Percentiles rank a stretch among this genome's conserved stretches.
Evolutionary conservation across 2,113 vertebrate genomes (phyloP).

Genomic region (Rhea americana): DNA sequence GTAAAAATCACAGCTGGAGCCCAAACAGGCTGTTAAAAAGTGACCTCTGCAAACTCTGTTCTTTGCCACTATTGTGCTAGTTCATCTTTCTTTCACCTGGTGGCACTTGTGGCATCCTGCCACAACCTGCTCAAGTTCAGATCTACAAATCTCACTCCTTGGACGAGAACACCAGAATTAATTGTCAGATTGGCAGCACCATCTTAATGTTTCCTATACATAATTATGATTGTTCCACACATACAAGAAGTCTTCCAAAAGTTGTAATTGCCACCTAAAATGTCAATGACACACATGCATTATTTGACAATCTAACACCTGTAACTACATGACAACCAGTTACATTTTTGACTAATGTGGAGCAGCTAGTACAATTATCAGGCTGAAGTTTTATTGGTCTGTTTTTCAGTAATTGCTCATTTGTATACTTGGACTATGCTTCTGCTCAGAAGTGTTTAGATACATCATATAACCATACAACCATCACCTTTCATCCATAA

Average conservation of each 20-base stretch:
- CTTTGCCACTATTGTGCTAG: fast-evolving
- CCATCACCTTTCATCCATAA: not conserved
- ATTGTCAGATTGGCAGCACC: not conserved
- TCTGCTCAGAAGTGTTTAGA: not conserved
- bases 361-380: not conserved
- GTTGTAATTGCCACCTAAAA: not conserved
- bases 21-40: not conserved
- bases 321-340: fast-evolving
- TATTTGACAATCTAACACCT: not conserved
- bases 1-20: not conserved
- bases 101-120: not conserved
- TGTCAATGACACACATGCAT: fast-evolving
- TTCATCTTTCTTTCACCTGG: not conserved
- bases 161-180: not conserved
- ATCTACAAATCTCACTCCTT: not conserved
- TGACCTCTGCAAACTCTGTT: not conserved
- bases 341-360: too few relatives aligned
- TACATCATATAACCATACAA: not conserved
- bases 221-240: not conserved
- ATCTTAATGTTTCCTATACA: not conserved
- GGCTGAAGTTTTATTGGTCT: not conserved
- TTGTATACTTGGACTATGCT: not conserved
- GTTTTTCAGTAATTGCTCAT: not conserved
- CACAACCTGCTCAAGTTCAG: not conserved
- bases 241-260: not conserved